Evolutionary conservation across 2,113 vertebrate genomes (phyloP).

Genomic region (Madoqua kirkii): DNA sequence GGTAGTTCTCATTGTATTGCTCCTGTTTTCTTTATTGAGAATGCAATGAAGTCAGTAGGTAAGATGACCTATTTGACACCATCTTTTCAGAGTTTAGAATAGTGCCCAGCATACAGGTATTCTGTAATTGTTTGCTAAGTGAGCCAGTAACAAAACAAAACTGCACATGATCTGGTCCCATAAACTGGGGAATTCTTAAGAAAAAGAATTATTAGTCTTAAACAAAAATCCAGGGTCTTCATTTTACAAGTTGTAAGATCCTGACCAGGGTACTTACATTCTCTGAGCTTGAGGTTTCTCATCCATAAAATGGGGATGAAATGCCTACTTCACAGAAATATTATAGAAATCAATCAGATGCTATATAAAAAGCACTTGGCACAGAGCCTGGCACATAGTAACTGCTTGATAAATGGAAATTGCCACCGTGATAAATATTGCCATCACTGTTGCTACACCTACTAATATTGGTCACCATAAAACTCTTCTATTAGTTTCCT

Average conservation of each 20-base stretch:
- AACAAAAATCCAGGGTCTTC: background rate
- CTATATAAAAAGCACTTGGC: background rate
- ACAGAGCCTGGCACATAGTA: background rate
- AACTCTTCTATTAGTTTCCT: background rate
- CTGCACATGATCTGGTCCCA: background rate
- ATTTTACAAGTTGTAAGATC: background rate
- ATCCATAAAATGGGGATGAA: conserved; percentile 5
- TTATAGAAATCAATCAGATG: conserved; percentile 13
- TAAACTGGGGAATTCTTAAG: background rate
- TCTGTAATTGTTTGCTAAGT: background rate
- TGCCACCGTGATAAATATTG: background rate
- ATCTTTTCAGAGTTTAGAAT: background rate
- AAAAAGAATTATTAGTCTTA: background rate
- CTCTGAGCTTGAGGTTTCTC: background rate
- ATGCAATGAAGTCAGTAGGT: background rate
- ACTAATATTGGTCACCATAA: background rate
- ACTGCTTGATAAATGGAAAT: background rate
- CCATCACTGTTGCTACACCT: background rate
- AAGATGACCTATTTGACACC: background rate
- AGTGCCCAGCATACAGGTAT: background rate
- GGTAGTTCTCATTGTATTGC: background rate
- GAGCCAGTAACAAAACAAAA: background rate
- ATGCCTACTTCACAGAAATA: background rate
- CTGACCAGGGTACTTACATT: background rate
- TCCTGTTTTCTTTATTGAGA: conserved; percentile 21